Base-by-base conservation (phyloP, 1,140 invertebrate genomes). In the Latrodectus geometricus region DNA sequence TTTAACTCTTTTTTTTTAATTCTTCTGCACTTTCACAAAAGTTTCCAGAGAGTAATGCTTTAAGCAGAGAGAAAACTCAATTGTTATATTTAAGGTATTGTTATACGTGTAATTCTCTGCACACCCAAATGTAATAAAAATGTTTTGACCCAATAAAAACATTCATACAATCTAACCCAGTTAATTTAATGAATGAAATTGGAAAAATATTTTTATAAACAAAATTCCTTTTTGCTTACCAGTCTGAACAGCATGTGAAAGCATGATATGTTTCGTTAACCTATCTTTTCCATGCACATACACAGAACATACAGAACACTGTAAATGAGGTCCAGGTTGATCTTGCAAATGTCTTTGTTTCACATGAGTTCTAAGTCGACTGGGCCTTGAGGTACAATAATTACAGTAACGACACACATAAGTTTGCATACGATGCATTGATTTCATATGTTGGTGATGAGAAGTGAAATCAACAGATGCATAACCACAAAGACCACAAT, bases 221-320 rank as follows among this genome's bases (percentile, higher is more conserved):
- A 70, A 70, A 70, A 21, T 70, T 35, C 23, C 9, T 9, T 11
- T 12, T n/a, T 35, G 61, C 35, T 79, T 72, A 88, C 88, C 89
- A 48, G 89, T 90, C 68, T 90, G 89, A 5, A 90, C 89, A 74
- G 89, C 89, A 88, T 90, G 89, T 65, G 89, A 89, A 4, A 88
- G 65, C 85, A 90, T 83, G 21, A 90, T 89, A 76, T 90, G 89
- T 65, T 90, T 90, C 5, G 86, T 89, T 20, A 90, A 77, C 21
- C 89, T 83, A n/a, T 90, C 89, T 23, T 88, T 87, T 8, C 89
- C 89, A 78, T 88, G 88, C 9, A 90, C 83, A 74, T 90, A 88
- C 14, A 89, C 89, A 52, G 88, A 88, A 80, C 89, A 90, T 23
- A 89, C 89, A 49, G 87, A 88, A 75, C 89, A 90, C 70, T 90